These are phyloP conservation scores for Anseranas semipalmata DNA, from an alignment of 2,113 vertebrate genomes.

Conservation along the genomic window DNA sequence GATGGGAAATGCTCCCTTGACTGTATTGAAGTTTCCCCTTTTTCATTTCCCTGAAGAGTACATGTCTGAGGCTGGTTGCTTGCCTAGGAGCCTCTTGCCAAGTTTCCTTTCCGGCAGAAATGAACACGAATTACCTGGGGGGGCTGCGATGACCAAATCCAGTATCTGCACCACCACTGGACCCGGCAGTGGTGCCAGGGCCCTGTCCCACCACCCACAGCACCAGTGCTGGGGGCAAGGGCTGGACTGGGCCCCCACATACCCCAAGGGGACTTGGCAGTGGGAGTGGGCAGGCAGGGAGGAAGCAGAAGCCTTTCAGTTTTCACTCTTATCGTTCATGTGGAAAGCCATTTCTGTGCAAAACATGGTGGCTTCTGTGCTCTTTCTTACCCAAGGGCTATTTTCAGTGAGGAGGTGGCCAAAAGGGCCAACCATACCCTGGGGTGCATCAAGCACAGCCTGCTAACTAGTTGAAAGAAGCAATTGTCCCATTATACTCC, in stretches of 20 bases:
- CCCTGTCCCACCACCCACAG: neutral
- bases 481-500: neutral
- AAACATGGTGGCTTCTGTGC: neutral
- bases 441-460: neutral
- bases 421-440: neutral
- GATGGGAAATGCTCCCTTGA: neutral
- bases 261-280: neutral
- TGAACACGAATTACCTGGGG: neutral
- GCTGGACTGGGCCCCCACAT: neutral
- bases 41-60: neutral
- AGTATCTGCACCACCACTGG: rapidly evolving
- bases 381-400: neutral
- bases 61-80: neutral
- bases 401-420: neutral
- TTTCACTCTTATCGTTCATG: neutral
- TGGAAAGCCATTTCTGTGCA: neutral
- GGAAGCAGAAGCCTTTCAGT: neutral
- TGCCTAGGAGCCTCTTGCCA: neutral
- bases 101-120: neutral
- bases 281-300: neutral
- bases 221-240: rapidly evolving
- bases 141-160: neutral
- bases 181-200: neutral
- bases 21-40: neutral
- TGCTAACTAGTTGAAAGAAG: neutral